phyloP scores from a whole-genome alignment of 2,113 vertebrate genomes.

The Microcebus griseorufus region DNA sequence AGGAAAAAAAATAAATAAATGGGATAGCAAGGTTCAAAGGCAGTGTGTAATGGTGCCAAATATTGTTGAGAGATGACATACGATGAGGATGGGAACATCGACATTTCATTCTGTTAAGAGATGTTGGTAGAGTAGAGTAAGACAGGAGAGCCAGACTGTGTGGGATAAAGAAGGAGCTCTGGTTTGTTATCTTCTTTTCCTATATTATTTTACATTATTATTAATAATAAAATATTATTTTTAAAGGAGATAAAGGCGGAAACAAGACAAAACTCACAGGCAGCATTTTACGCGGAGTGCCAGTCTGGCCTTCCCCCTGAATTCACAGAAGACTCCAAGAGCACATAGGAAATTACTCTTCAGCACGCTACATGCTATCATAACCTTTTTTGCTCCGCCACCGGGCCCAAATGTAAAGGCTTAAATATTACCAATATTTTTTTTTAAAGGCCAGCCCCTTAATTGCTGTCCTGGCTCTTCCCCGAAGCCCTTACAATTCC shows the following conservation, averaged over 20 bases:
- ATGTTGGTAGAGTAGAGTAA: background rate
- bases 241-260: background rate
- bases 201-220: background rate
- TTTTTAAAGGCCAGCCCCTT: constrained; percentile 66
- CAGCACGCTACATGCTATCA: background rate
- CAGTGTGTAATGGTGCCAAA: background rate
- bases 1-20: background rate
- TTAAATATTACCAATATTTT: constrained; percentile 64
- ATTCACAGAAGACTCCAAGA: background rate
- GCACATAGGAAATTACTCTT: background rate
- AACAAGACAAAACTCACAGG: background rate
- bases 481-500: constrained; percentile 66
- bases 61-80: background rate
- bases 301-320: background rate
- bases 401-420: constrained; percentile 1
- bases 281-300: background rate
- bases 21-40: background rate
- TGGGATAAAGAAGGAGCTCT: background rate
- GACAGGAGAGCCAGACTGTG: background rate
- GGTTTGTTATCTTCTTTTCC: background rate
- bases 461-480: constrained; percentile 57
- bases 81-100: background rate
- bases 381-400: constrained; percentile 8
- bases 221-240: background rate
- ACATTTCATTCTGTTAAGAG: background rate